Percentiles rank a stretch among this genome's conserved stretches.
Evolutionary conservation across 2,888 invertebrate species (phyloP).

Genomic region (Liposcelis brunnea): DNA sequence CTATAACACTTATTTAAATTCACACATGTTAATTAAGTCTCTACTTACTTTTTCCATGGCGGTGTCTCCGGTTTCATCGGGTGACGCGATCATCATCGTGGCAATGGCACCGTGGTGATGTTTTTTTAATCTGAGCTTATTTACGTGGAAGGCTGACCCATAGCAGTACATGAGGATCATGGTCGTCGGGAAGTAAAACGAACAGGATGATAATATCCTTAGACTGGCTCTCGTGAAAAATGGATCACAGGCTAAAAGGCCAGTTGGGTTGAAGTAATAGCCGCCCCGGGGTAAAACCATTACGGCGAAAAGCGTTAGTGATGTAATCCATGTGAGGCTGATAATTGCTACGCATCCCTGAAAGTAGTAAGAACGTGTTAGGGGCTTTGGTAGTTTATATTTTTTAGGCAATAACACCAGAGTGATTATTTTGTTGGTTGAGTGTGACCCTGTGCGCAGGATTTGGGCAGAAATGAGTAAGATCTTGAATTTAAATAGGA

Average conservation of each 20-base stretch:
- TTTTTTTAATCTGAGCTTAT: conserved; percentile 53
- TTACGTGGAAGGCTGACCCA: conserved; percentile 76
- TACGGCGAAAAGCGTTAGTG: conserved; percentile 63
- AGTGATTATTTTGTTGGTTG: no score
- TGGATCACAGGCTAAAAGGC: conserved; percentile 73
- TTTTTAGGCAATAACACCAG: no score
- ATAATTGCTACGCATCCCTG: conserved; percentile 75
- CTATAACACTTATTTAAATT: no score
- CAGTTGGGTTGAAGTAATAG: conserved; percentile 74
- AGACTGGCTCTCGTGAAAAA: conserved; percentile 59
- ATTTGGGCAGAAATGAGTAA: no score
- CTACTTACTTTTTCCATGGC: conserved; percentile 13
- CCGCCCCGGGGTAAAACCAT: conserved; percentile 71
- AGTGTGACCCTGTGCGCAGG: no score
- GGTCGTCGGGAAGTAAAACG: conserved; percentile 78
- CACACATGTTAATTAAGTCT: no score
- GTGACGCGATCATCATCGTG: conserved; percentile 6
- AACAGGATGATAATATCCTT: conserved; percentile 69
- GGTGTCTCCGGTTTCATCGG: conserved; percentile 9
- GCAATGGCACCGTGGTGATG: conserved; percentile 27
- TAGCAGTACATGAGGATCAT: conserved; percentile 87
- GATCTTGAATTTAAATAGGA: no score
- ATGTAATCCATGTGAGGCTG: conserved; percentile 70
- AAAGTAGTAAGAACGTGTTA: conserved; percentile 23
- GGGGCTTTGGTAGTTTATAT: no score